Conservation (phyloP, 2,797 vertebrate species). For the Lacerta viridis region DNA sequence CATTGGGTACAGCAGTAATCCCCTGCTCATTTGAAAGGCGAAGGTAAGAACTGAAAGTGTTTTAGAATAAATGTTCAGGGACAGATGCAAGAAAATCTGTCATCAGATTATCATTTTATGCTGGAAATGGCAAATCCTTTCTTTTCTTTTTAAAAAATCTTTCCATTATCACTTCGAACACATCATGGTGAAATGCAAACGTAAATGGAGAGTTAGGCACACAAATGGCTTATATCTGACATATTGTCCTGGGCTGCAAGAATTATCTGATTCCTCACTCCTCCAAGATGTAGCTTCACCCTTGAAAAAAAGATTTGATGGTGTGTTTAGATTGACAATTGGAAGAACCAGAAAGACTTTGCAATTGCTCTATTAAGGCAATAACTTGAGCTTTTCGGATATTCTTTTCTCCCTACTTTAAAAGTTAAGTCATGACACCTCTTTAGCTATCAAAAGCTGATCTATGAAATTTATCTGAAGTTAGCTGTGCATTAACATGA, state of each 20-base stretch:
- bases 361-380: slow-evolving; percentile 40
- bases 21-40: slow-evolving; percentile 79
- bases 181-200: slow-evolving; percentile 71
- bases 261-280: slow-evolving; percentile 63
- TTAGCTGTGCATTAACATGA: slow-evolving; percentile 24
- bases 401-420: background rate
- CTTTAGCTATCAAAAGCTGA: slow-evolving; percentile 43
- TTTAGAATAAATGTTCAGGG: slow-evolving; percentile 79
- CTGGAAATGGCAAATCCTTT: slow-evolving; percentile 75
- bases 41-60: slow-evolving; percentile 83
- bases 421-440: background rate
- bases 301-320: slow-evolving; percentile 39
- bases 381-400: slow-evolving; percentile 8
- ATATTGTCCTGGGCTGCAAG: slow-evolving; percentile 59
- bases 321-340: slow-evolving; percentile 34
- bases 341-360: slow-evolving; percentile 13
- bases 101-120: slow-evolving; percentile 79
- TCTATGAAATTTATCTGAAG: slow-evolving; percentile 43
- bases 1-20: slow-evolving; percentile 81
- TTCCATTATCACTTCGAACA: slow-evolving; percentile 77
- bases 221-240: slow-evolving; percentile 49
- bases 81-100: slow-evolving; percentile 74
- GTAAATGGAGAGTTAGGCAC: slow-evolving; percentile 70
- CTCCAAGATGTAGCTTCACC: background rate
- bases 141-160: slow-evolving; percentile 33